phyloP scores from a whole-genome alignment of 30 jellyfish, hydroid and myxozoan genomes.

The Pelagia noctiluca region DNA sequence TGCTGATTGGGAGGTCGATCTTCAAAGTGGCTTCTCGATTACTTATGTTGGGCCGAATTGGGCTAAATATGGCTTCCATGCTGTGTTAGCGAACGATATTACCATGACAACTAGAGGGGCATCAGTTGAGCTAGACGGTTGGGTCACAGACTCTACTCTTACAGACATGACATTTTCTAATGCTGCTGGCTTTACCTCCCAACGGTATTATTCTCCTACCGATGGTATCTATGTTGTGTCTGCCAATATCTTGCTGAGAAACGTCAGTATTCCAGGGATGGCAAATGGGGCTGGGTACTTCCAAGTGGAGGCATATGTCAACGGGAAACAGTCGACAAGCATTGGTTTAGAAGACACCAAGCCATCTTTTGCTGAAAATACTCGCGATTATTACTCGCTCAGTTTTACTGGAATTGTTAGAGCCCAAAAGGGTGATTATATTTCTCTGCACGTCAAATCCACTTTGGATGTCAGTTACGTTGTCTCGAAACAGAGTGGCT shows the following conservation, averaged over 20 bases:
- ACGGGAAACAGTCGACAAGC: conserved; percentile 48
- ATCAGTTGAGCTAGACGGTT: conserved; percentile 21
- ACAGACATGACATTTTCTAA: conserved; percentile 39
- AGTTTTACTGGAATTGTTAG: conserved; percentile 75
- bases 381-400: conserved; percentile 57
- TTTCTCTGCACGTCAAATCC: conserved; percentile 35
- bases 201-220: conserved; percentile 40
- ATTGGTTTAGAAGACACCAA: conserved; percentile 69
- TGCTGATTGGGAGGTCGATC: conserved; percentile 47
- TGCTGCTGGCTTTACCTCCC: conserved; percentile 43
- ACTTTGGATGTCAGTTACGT: conserved; percentile 45
- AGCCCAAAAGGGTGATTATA: conserved; percentile 56
- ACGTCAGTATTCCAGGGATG: conserved; percentile 42
- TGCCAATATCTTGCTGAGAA: conserved; percentile 64
- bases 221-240: conserved; percentile 81
- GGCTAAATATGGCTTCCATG: conserved; percentile 92
- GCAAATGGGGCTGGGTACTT: conserved; percentile 34
- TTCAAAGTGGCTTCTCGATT: conserved; percentile 67
- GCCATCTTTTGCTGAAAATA: conserved; percentile 34
- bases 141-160: conserved; percentile 43
- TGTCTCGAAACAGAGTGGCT: conserved; percentile 67
- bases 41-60: conserved; percentile 92
- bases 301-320: conserved; percentile 53
- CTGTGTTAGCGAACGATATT: conserved; percentile 43
- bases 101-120: conserved; percentile 27